Conservation (phyloP, 2,888 invertebrate species). For the Parnassius smintheus region DNA sequence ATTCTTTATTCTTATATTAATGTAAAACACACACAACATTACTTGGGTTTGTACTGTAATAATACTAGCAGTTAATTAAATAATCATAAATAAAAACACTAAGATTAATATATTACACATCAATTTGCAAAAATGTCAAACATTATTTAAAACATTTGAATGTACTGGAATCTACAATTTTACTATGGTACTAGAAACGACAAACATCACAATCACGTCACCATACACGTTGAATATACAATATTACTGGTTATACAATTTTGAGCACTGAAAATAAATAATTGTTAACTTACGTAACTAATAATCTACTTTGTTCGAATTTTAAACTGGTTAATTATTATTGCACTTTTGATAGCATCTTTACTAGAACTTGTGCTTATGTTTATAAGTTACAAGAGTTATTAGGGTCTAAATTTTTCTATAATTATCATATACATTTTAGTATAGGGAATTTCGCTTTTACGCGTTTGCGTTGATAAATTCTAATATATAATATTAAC, state of each 20-base stretch:
- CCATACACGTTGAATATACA: neutral
- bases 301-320: slow-evolving; percentile 16
- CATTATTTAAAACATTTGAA: slow-evolving; percentile 25
- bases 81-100: slow-evolving; percentile 23
- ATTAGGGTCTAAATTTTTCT: too few species aligned
- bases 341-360: slow-evolving; percentile 32
- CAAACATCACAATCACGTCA: slow-evolving; percentile 14
- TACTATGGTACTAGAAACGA: slow-evolving; percentile 16
- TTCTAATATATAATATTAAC: too few species aligned
- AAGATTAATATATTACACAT: slow-evolving; percentile 18
- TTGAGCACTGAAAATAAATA: slow-evolving; percentile 27
- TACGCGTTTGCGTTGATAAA: too few species aligned
- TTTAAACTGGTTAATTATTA: slow-evolving; percentile 27
- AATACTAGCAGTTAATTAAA: slow-evolving; percentile 9
- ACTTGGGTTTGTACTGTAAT: neutral
- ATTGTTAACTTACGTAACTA: slow-evolving; percentile 17
- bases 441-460: too few species aligned
- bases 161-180: slow-evolving; percentile 33
- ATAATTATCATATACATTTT: too few species aligned
- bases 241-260: slow-evolving; percentile 11
- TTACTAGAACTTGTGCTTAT: neutral
- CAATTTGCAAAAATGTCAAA: neutral
- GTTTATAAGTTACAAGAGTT: too few species aligned
- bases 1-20: slow-evolving; percentile 4
- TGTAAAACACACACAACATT: neutral